These are phyloP conservation scores for Caenorhabditis imperialis DNA, from an alignment of 2,888 invertebrate species.

Conservation along the genomic window DNA sequence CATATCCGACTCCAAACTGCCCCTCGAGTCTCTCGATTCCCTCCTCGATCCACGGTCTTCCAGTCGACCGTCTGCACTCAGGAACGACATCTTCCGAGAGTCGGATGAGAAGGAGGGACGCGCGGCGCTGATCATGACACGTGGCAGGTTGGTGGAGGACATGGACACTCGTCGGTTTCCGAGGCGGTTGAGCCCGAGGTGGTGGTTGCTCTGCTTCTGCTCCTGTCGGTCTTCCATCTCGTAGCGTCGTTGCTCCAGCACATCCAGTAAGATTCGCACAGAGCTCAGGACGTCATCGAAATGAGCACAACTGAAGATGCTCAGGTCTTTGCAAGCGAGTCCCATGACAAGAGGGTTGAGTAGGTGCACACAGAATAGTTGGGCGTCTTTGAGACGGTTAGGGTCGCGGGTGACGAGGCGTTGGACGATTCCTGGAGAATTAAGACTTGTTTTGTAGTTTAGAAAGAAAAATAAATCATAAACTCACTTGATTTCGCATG, in stretches of 20 bases:
- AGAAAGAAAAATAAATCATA: no score
- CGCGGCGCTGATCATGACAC: slow-evolving; percentile 77
- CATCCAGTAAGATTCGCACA: slow-evolving; percentile 73
- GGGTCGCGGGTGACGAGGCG: slow-evolving; percentile 75
- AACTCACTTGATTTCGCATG: slow-evolving; percentile 70
- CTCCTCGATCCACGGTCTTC: slow-evolving; percentile 72
- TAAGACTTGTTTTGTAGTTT: background rate
- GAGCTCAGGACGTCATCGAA: slow-evolving; percentile 76
- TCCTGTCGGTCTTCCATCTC: slow-evolving; percentile 71
- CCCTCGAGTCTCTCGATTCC: slow-evolving; percentile 73
- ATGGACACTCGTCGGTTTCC: slow-evolving; percentile 76
- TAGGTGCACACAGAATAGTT: slow-evolving; percentile 72
- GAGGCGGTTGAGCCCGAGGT: slow-evolving; percentile 65
- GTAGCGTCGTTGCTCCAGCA: slow-evolving; percentile 76
- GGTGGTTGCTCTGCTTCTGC: slow-evolving; percentile 48
- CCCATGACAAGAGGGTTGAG: slow-evolving; percentile 75
- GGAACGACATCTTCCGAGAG: slow-evolving; percentile 75
- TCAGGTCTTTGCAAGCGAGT: slow-evolving; percentile 58
- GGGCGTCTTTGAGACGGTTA: slow-evolving; percentile 68
- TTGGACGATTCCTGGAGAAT: slow-evolving; percentile 72
- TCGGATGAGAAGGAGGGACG: slow-evolving; percentile 74
- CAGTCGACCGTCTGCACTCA: slow-evolving; percentile 76
- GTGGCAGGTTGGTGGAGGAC: slow-evolving; percentile 74
- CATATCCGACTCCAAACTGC: slow-evolving; percentile 74
- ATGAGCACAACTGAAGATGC: slow-evolving; percentile 69